Evolutionary conservation across 2,113 vertebrate genomes (phyloP).

Genomic region (Naja naja): DNA sequence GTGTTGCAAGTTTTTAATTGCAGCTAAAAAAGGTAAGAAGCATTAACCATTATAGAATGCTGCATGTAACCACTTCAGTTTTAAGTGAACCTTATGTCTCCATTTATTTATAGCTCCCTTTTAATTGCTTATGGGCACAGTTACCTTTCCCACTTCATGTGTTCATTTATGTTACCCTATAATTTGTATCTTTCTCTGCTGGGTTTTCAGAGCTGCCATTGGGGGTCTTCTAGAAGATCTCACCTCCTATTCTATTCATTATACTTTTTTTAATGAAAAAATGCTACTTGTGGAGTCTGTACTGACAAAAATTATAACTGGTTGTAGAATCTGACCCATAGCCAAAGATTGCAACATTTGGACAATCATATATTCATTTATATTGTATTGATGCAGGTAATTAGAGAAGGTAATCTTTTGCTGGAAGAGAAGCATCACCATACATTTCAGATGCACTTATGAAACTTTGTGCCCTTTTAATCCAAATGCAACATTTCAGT

Average conservation of each 20-base stretch:
- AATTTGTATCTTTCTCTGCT: slow-evolving; percentile 67
- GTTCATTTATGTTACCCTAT: slow-evolving; percentile 72
- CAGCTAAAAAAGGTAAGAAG: slow-evolving; percentile 74
- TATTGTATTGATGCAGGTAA: not conserved
- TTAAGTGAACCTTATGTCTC: slow-evolving; percentile 65
- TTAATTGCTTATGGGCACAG: slow-evolving; percentile 71
- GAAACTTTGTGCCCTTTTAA: slow-evolving; percentile 36
- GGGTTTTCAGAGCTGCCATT: slow-evolving; percentile 61
- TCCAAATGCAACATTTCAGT: slow-evolving; percentile 34
- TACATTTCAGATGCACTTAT: slow-evolving; percentile 38
- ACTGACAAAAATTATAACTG: not conserved
- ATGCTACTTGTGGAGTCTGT: slow-evolving; percentile 47
- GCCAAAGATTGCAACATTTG: slow-evolving; percentile 24
- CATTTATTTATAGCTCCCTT: slow-evolving; percentile 74
- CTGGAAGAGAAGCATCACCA: slow-evolving; percentile 8
- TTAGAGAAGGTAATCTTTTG: not conserved
- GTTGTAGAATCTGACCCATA: not conserved
- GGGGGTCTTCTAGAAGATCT: slow-evolving; percentile 45
- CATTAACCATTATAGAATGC: slow-evolving; percentile 69
- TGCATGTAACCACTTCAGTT: slow-evolving; percentile 71
- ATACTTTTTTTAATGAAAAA: slow-evolving; percentile 34
- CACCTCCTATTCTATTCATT: slow-evolving; percentile 23
- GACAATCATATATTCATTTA: not conserved
- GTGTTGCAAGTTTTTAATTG: slow-evolving; percentile 67
- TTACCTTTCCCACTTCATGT: slow-evolving; percentile 66